Evolutionary conservation across 2,113 vertebrate genomes (phyloP).

Genomic region (Phocoena phocoena): DNA sequence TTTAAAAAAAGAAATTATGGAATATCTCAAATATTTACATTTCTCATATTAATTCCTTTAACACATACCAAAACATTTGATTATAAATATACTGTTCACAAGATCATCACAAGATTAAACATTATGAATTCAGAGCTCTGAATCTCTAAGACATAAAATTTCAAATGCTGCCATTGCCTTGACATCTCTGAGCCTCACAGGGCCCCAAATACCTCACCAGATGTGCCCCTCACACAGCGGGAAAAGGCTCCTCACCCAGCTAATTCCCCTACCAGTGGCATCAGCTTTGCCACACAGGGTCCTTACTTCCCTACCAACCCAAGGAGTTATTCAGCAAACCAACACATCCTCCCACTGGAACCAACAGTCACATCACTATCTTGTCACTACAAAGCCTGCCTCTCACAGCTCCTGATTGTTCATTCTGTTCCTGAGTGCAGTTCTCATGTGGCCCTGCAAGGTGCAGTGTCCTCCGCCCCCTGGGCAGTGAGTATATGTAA

Average conservation of each 20-base stretch:
- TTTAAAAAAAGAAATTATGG: neutral
- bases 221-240: neutral
- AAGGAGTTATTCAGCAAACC: neutral
- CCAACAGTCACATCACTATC: neutral
- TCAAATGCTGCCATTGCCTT: neutral
- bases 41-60: neutral
- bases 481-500: no score
- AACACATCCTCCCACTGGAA: neutral
- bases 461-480: fast-evolving
- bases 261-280: neutral
- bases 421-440: neutral
- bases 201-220: neutral
- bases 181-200: neutral
- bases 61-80: neutral
- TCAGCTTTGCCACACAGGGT: neutral
- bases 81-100: neutral
- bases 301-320: neutral
- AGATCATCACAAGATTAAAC: neutral
- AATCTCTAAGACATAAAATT: neutral
- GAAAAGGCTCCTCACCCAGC: neutral
- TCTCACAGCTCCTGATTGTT: neutral
- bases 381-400: neutral
- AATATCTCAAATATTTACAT: neutral
- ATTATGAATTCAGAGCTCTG: neutral
- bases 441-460: neutral